Evolutionary conservation across 2,888 invertebrate species (phyloP), one percentile per base, ranked within the genome.

Genomic region (Heliconius sara): DNA sequence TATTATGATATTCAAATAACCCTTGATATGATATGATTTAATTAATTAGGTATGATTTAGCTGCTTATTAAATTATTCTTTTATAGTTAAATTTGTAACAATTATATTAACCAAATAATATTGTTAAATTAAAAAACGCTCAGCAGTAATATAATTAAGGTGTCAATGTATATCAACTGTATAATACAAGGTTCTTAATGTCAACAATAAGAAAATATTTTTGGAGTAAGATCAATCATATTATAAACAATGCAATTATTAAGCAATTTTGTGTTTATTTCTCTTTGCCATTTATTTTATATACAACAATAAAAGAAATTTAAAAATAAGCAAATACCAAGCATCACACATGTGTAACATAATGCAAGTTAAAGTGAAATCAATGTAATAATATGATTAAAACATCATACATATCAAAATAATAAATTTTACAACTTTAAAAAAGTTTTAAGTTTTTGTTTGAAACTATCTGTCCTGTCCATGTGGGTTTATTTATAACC

Each of bases 401-500:
- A 47, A 65, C 34, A 65, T 27, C 25, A 25, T 43, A 1, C 25
- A 19, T 7, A 39, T 13, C 22, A 65, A 13, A 39, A 75, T 39
- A 25, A 65, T 27, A 43, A 65, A 75, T 27, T 75, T 27, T 27
- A 19, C 43, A 75, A 63, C 75, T 43, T 63, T 43, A 12, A 47
- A 75, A 43, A 65, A 74, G 73, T 74, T 71, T 76, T 63, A 76
- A 78, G 71, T 70, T 78, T 57, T 80, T 78, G 77, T 77, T 80
- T 74, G 68, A 71, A 78, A 78, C 71, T 75, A 70, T 78, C 43
- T 78, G 74, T n/a, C 25, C 57, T 67, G 52, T 71, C 76, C 71
- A 75, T 70, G 74, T 71, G 66, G 76, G 72, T 76, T 67, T 78
- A 73, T 80, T 80, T 80, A 78, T 80, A 80, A 80, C 80, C 80